Evolutionary conservation across 64 coral and sea anemone genomes (phyloP), one percentile per base, ranked within the genome.

Genomic region (Astreopora myriophthalma): DNA sequence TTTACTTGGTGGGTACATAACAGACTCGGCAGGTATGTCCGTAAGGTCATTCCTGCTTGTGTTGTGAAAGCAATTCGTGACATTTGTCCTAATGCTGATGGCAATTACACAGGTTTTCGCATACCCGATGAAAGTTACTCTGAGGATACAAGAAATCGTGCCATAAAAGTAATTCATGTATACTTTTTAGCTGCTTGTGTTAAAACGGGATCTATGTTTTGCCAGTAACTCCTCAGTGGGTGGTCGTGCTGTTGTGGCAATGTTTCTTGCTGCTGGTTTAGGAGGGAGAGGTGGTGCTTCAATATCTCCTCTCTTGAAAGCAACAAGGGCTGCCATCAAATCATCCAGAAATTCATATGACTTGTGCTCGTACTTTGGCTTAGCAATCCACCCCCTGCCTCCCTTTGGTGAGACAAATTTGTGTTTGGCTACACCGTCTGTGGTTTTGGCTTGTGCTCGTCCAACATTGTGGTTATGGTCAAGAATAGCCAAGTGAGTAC

Each of bases 381-480:
- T 60, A 19, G 16, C 55, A 3, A 60, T 12, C 55, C 55, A 60
- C 8, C 55, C 55, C 16, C 3, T 3, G 14, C 9, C 14, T 10
- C 55, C 2, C 55, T 1, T 60, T 0, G 55, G 55, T 11, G 9
- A 60, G 55, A 60, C 55, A 60, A 60, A 42, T 60, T 60, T 60
- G 55, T 60, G 55, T 60, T 60, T 60, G 13, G 14, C 3, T 60
- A 12, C 3, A 17, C 55, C 55, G 3, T 60, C 55, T 22, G 8
- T 60, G 12, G 55, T 60, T 12, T 60, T 6, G 55, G 55, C 55
- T 17, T 22, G 55, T 6, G 13, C 3, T 14, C 80, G 24, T 65
- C 55, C 28, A 6, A 85, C 57, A 85, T 85, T 85, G 23, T 85
- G 80, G 49, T 34, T 85, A 31, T 85, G 80, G 60, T 85, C 80